Percentiles rank a stretch among this genome's conserved stretches.
Evolutionary conservation across 2,888 invertebrate species (phyloP).

Genomic region (Lasioglossum figueresi): DNA sequence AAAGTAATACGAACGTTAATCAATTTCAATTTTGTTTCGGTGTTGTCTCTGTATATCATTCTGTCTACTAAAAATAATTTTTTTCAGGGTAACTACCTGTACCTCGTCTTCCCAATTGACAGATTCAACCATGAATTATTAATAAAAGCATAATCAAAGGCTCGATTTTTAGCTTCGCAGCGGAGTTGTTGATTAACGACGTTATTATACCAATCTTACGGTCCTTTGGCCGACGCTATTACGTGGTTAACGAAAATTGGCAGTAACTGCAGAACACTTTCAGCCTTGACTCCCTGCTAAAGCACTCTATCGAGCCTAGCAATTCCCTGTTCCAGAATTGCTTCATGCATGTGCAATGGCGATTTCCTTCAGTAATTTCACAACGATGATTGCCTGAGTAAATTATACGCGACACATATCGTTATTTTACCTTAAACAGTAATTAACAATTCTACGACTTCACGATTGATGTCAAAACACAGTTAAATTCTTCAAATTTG

Average conservation of each 20-base stretch:
- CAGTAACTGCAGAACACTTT: constrained; percentile 61
- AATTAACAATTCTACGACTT: background rate
- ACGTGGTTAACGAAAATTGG: constrained; percentile 61
- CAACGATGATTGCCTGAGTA: constrained; percentile 11
- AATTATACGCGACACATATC: constrained; percentile 3
- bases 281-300: constrained; percentile 30
- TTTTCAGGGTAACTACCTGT: no score
- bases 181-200: constrained; percentile 37
- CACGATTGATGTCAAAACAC: background rate
- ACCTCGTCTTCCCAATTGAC: background rate
- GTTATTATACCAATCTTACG: constrained; percentile 48
- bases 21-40: background rate
- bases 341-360: constrained; percentile 31
- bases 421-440: background rate
- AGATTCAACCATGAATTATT: background rate
- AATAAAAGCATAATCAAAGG: background rate
- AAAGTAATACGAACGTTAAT: no score
- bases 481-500: no score
- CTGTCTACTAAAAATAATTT: background rate
- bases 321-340: constrained; percentile 33
- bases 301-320: constrained; percentile 37
- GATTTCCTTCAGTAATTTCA: constrained; percentile 38
- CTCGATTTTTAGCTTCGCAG: constrained; percentile 2
- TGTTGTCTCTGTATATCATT: background rate
- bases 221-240: constrained; percentile 30